These are phyloP conservation scores for Rhagophthalmus giganteus DNA, from an alignment of 2,888 invertebrate species.

Conservation along the genomic window DNA sequence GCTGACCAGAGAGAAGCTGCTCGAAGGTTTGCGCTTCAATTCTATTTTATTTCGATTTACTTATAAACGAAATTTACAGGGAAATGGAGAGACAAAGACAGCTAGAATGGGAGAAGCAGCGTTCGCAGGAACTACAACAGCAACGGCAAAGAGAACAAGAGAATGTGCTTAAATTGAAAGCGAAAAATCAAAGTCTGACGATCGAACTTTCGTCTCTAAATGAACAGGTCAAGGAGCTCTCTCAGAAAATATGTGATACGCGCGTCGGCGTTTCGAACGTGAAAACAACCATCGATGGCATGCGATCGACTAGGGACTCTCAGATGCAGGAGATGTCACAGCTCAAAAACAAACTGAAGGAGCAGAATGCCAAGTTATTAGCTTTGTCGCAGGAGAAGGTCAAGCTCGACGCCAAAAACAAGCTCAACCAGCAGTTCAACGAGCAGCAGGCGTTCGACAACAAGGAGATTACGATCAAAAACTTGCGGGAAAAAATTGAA, in stretches of 20 bases:
- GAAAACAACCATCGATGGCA: constrained; percentile 94
- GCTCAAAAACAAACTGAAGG: constrained; percentile 79
- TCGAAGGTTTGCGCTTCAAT: constrained; percentile 55
- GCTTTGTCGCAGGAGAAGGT: constrained; percentile 82
- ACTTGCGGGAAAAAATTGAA: constrained; percentile 67
- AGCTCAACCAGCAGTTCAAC: constrained; percentile 56
- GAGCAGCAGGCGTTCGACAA: constrained; percentile 63
- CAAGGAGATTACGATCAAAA: constrained; percentile 67
- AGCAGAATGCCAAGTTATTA: constrained; percentile 80
- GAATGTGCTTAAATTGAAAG: constrained; percentile 81
- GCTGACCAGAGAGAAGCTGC: constrained; percentile 81
- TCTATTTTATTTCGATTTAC: neutral
- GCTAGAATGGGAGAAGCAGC: constrained; percentile 94
- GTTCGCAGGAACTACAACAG: constrained; percentile 78
- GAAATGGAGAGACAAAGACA: constrained; percentile 95
- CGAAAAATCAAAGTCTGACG: constrained; percentile 79
- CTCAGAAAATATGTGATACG: constrained; percentile 80
- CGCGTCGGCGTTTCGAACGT: constrained; percentile 86
- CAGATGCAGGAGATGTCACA: constrained; percentile 86
- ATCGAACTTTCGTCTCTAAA: constrained; percentile 72
- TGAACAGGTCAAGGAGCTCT: constrained; percentile 71
- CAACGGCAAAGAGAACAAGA: constrained; percentile 85
- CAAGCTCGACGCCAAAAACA: constrained; percentile 70
- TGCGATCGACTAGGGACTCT: constrained; percentile 89
- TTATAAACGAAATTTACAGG: constrained; percentile 48